Percentiles rank a stretch among this genome's conserved stretches.
These are phyloP conservation scores for Diceros bicornis DNA, from an alignment of 2,797 vertebrate genomes.

Conservation along the genomic window DNA sequence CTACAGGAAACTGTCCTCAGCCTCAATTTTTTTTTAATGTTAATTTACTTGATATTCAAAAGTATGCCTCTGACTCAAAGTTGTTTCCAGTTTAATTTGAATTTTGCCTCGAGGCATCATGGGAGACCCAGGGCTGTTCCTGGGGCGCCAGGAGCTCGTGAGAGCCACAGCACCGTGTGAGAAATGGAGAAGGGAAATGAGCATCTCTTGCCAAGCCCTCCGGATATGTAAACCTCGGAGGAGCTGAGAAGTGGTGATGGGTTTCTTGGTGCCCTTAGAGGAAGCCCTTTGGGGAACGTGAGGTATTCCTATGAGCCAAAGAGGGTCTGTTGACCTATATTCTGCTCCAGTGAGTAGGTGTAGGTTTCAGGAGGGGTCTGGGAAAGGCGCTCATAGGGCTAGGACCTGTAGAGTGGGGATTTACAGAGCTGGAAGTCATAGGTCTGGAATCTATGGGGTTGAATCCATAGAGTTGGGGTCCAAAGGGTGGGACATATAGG, in stretches of 20 bases:
- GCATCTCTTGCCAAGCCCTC: not conserved
- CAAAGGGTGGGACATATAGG: too few relatives aligned
- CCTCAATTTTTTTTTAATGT: not conserved
- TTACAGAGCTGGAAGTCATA: too few relatives aligned
- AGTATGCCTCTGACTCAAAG: rapidly evolving
- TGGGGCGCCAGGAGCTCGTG: rapidly evolving
- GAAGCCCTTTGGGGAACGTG: rapidly evolving
- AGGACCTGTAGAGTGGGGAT: not conserved
- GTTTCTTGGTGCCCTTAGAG: rapidly evolving
- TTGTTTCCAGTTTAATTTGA: not conserved
- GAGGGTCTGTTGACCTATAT: rapidly evolving
- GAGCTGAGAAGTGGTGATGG: rapidly evolving
- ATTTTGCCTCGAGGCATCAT: not conserved
- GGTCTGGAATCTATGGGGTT: too few relatives aligned
- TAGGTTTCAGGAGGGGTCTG: rapidly evolving
- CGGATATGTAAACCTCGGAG: rapidly evolving
- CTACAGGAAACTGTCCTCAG: rapidly evolving
- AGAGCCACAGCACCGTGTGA: rapidly evolving
- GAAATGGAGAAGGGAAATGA: rapidly evolving
- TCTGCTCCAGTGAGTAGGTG: rapidly evolving
- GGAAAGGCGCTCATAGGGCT: rapidly evolving
- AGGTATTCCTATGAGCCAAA: rapidly evolving
- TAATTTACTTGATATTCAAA: not conserved
- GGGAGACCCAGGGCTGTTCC: not conserved
- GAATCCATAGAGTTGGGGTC: not conserved